Percentiles rank a stretch among this genome's conserved stretches.
These are phyloP conservation scores for Flabesymbios commensalis DNA, from an alignment of 2,888 invertebrate species.

Conservation along the genomic window DNA sequence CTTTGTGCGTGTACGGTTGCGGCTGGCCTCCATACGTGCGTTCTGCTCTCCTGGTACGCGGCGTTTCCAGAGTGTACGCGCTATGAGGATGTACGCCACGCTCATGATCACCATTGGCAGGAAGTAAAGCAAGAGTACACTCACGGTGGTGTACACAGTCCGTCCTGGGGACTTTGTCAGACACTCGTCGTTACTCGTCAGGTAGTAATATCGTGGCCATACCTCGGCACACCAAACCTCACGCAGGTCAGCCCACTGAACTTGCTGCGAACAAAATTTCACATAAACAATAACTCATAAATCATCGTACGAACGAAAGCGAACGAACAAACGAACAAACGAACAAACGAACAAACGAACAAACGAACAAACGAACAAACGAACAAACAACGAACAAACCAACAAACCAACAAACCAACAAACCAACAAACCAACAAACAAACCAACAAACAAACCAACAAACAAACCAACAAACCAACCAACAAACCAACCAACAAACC, in stretches of 20 bases:
- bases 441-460: too few species aligned
- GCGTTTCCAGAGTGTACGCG: constrained; percentile 3
- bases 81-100: constrained; percentile 41
- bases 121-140: constrained; percentile 45
- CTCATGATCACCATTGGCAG: constrained; percentile 50
- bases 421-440: too few species aligned
- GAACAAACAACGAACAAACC: too few species aligned
- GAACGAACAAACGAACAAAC: too few species aligned
- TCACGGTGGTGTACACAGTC: not conserved
- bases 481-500: too few species aligned
- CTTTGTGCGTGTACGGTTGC: not conserved
- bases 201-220: constrained; percentile 4
- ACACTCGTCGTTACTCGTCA: not conserved
- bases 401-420: too few species aligned
- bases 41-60: constrained; percentile 12
- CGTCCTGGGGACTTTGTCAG: not conserved
- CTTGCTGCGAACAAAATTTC: too few species aligned
- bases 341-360: too few species aligned
- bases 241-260: not conserved
- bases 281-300: too few species aligned
- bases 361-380: too few species aligned
- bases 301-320: too few species aligned
- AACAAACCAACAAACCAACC: too few species aligned
- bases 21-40: not conserved
- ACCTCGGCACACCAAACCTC: not conserved